These are phyloP conservation scores for Eucriotettix oculatus DNA, from an alignment of 2,888 invertebrate genomes.

Conservation along the genomic window DNA sequence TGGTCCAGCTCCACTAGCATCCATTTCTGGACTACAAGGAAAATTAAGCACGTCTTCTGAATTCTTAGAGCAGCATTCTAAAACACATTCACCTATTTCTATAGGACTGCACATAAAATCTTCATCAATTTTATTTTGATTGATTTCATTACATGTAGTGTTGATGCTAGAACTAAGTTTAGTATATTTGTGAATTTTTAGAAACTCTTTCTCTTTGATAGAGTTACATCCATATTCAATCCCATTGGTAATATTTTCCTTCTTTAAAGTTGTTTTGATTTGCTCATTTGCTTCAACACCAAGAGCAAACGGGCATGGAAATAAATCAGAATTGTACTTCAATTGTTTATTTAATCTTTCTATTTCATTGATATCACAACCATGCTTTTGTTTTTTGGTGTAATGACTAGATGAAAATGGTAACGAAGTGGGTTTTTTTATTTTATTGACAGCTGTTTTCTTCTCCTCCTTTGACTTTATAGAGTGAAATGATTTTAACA, in stretches of 20 bases:
- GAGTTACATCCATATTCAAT: neutral
- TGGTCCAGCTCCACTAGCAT: constrained; percentile 27
- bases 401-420: constrained; percentile 26
- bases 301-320: neutral
- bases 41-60: constrained; percentile 3
- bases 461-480: constrained; percentile 24
- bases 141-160: too few species aligned
- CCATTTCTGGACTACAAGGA: constrained; percentile 31
- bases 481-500: constrained; percentile 33
- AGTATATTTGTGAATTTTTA: too few species aligned
- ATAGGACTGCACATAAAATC: constrained; percentile 3
- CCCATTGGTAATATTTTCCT: neutral
- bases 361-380: constrained; percentile 1
- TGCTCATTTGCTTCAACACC: neutral
- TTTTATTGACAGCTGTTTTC: constrained; percentile 23
- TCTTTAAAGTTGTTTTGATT: too few species aligned
- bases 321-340: neutral
- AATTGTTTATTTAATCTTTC: neutral
- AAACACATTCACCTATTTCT: neutral
- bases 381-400: constrained; percentile 20
- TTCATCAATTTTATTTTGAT: neutral
- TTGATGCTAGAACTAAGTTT: neutral
- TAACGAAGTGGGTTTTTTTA: constrained; percentile 10
- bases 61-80: constrained; percentile 4
- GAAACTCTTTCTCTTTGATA: neutral